phyloP scores from a whole-genome alignment of 2,113 vertebrate genomes.

The Gymnarchus niloticus region DNA sequence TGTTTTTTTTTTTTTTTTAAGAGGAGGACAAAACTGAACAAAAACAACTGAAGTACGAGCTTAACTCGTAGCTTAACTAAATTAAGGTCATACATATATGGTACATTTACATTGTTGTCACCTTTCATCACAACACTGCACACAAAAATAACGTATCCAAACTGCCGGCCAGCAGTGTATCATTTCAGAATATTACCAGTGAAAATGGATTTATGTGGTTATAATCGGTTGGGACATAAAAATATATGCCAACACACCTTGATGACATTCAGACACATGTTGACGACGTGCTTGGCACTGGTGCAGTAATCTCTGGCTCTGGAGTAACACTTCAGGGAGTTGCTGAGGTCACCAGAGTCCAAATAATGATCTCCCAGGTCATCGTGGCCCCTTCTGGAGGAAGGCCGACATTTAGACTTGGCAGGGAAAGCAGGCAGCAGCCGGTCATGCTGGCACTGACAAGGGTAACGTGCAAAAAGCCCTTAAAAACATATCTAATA shows the following conservation, averaged over 20 bases:
- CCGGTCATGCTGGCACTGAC: neutral
- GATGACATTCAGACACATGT: conserved; percentile 80
- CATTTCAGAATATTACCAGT: neutral
- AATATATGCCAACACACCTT: conserved; percentile 53
- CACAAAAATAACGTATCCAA: too few relatives aligned
- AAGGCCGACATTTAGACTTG: neutral
- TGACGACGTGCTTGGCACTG: conserved; percentile 90
- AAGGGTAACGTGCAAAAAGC: too few relatives aligned
- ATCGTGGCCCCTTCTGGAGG: conserved; percentile 85
- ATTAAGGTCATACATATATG: too few relatives aligned
- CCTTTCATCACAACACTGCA: too few relatives aligned
- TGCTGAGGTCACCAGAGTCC: conserved; percentile 97
- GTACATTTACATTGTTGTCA: too few relatives aligned
- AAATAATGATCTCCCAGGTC: conserved; percentile 96
- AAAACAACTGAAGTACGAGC: too few relatives aligned
- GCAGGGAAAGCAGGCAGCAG: neutral
- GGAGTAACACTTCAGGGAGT: conserved; percentile 95
- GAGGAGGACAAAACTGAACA: too few relatives aligned
- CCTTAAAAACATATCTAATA: too few relatives aligned
- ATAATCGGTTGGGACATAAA: neutral
- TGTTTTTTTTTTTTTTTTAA: too few relatives aligned
- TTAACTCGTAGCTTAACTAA: too few relatives aligned
- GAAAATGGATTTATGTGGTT: neutral
- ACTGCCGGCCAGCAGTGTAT: too few relatives aligned
- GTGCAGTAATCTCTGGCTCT: conserved; percentile 96